A percentile compares a stretch with the other conserved stretches of the same genome.
These are phyloP conservation scores for Botia almorhae DNA, from an alignment of 2,797 vertebrate genomes.

Conservation along the genomic window DNA sequence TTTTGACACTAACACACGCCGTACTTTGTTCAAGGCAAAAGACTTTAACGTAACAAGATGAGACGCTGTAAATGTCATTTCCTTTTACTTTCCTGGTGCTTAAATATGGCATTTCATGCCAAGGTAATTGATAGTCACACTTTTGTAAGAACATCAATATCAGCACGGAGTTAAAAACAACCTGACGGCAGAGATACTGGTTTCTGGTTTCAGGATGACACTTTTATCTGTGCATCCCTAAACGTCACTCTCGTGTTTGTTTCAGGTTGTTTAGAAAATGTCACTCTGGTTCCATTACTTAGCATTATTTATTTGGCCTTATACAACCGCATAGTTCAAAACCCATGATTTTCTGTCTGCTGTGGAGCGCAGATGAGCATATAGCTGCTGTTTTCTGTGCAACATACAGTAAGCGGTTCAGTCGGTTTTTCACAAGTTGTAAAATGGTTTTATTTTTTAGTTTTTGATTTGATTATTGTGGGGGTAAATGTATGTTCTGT, in stretches of 20 bases:
- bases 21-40: not conserved
- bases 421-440: not conserved
- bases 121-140: not conserved
- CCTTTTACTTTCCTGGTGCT: constrained; percentile 7
- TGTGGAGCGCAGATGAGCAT: not conserved
- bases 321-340: not conserved
- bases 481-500: not conserved
- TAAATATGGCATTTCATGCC: not conserved
- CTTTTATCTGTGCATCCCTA: not conserved
- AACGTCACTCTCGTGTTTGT: not conserved
- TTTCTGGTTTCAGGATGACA: not conserved
- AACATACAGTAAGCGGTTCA: not conserved
- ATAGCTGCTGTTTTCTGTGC: not conserved
- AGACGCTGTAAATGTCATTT: not conserved
- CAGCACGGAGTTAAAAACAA: not conserved
- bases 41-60: constrained; percentile 10
- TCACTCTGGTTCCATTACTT: not conserved
- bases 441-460: not conserved
- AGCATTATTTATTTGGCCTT: not conserved
- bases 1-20: constrained; percentile 10
- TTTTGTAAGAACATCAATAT: not conserved
- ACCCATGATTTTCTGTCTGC: not conserved
- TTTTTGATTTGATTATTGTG: not conserved
- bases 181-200: not conserved
- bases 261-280: not conserved